Evolutionary conservation across 92 coral and sea anemone genomes (phyloP), one percentile per base, ranked within the genome.

Genomic region (Micromussa lordhowensis): DNA sequence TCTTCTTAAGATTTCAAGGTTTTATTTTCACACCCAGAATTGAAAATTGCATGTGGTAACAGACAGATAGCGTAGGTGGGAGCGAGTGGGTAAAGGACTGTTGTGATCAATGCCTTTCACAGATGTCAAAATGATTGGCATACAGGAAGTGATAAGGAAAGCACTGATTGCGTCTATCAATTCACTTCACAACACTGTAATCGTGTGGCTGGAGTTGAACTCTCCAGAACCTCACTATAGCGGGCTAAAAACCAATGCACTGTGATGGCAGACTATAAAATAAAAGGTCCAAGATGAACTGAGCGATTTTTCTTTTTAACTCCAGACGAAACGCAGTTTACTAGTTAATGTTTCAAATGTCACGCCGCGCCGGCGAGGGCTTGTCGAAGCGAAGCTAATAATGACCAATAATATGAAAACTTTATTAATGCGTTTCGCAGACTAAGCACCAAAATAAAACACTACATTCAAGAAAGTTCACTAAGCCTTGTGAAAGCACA

Each of bases 61-160:
- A 44, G 51, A 44, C 51, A 44, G 9, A 44, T 8, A 75, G 30
- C 30, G 18, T 22, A 21, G 55, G 13, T 44, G 51, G 8, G 38
- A 0, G n/a, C 2, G 79, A 36, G 21, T 21, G 51, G 22, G 38
- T 18, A 15, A 24, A 63, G 5, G 13, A 8, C 51, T 44, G 51
- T 44, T 44, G 51, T 44, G 51, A 44, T 44, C 5, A 21, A 40
- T 11, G 29, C 5, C 1, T 5, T 18, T 82, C 38, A 32, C 40
- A 68, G 48, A 51, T 28, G 77, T 82, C 86, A 68, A 26, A 49
- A 66, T 28, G 72, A 71, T 30, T 71, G 75, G 49, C 28, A 48
- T 2, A 18, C 61, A 77, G 80, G 54, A 73, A 35, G 51, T 73
- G 40, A 73, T 13, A 44, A 10, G 16, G 18, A 17, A n/a, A 77